Evolutionary conservation across 2,113 vertebrate species (phyloP).

Genomic region (Diadophis punctatus): DNA sequence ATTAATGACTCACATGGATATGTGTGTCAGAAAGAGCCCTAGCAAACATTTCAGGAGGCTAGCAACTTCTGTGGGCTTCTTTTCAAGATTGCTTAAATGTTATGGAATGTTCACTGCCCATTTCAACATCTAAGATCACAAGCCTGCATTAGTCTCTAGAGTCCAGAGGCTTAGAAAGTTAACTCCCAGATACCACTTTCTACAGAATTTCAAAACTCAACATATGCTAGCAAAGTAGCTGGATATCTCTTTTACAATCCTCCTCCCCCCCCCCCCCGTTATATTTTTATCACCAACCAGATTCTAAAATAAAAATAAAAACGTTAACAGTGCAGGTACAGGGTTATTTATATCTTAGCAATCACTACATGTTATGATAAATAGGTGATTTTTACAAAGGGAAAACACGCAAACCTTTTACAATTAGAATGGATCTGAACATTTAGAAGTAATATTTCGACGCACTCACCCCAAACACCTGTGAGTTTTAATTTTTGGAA

Average conservation of each 20-base stretch:
- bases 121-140: background rate
- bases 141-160: background rate
- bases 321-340: background rate
- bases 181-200: background rate
- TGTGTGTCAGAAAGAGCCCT: background rate
- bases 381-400: background rate
- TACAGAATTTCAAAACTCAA: background rate
- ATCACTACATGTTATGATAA: background rate
- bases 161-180: background rate
- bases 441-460: background rate
- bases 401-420: background rate
- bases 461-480: background rate
- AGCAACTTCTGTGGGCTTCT: background rate
- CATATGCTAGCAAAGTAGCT: background rate
- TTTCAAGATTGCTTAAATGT: background rate
- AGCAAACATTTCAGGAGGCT: background rate
- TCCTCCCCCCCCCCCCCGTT: no score
- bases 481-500: background rate
- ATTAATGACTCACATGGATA: background rate
- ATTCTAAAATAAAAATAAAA: background rate
- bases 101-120: background rate
- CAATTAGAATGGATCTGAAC: background rate
- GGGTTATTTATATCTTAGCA: background rate
- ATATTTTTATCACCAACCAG: background rate
- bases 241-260: background rate